Evolutionary conservation across 2,113 vertebrate species (phyloP), one percentile per base, ranked within the genome.

Genomic region (Lepisosteus oculatus): DNA sequence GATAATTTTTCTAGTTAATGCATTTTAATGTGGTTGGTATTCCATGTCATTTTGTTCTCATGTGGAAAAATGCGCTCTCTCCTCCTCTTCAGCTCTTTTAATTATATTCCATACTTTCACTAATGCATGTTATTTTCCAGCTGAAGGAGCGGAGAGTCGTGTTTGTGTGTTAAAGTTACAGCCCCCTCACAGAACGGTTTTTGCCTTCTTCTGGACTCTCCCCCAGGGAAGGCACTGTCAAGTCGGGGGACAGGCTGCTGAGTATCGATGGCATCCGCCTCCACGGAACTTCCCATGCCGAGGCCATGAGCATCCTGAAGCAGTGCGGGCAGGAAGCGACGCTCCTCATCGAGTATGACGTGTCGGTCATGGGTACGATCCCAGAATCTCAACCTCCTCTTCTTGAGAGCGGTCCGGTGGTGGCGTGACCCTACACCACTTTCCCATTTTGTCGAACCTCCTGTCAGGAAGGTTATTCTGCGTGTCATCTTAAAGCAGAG

Each of bases 291-390:
- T 94, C 93, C 2, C 95, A 97, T 0, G 90, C 95, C 0, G 97
- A 99, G 87, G 95, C 96, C 84, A 97, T 97, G 94, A 95, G 95
- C 79, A 96, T 98, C 84, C 94, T 99, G 65, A 99, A 98, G 84
- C 97, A 99, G 54, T 97, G 97, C 0, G 97, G 97, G 0, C 97
- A 99, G 85, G 97, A 99, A 75, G 97, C 95, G 0, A 97, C 95
- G 4, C 91, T 99, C 75, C 91, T 98, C 80, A 84, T 98, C 0
- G 97, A 99, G 88, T 99, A 98, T 0, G 96, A 99, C 55, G 95
- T 99, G 81, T 99, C 97, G 0, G 90, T 99, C 54, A 99, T 99
- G 95, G 95, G 95, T 95, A 92, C 62, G 94, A 91, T 29, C 0
- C 17, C 7, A n/a, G 55, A 29, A 55, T 15, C 55, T 12, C 9